Evolutionary conservation across 2,888 invertebrate genomes (phyloP).

Genomic region (Metellina segmentata): DNA sequence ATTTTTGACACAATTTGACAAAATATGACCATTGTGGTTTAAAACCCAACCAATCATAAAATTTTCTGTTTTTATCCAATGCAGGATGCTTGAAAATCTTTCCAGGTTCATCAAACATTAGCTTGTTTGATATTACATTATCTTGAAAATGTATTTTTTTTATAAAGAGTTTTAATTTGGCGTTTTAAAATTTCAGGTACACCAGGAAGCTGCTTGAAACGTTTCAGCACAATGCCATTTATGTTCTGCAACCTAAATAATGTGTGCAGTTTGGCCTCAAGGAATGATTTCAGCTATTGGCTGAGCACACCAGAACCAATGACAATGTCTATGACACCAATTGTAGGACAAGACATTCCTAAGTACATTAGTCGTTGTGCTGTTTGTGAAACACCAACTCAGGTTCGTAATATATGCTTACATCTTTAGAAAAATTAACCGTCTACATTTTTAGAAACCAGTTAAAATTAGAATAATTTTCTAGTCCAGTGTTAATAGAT

Average conservation of each 20-base stretch:
- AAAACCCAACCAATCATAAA: too few relatives aligned
- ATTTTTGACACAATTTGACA: too few relatives aligned
- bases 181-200: constrained; percentile 83
- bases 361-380: constrained; percentile 95
- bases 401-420: constrained; percentile 82
- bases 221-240: constrained; percentile 98
- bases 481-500: too few relatives aligned
- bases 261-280: constrained; percentile 96
- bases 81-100: background rate
- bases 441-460: too few relatives aligned
- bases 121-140: background rate
- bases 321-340: constrained; percentile 99
- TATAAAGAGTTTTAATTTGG: background rate
- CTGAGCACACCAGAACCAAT: constrained; percentile 93
- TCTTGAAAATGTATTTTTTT: background rate
- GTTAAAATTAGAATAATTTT: too few relatives aligned
- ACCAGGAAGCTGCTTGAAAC: constrained; percentile 95
- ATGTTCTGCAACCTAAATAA: constrained; percentile 96
- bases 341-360: constrained; percentile 89
- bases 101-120: background rate
- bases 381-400: constrained; percentile 97
- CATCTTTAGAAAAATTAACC: too few relatives aligned
- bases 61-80: too few relatives aligned
- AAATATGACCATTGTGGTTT: too few relatives aligned
- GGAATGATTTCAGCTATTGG: constrained; percentile 98